phyloP scores from a whole-genome alignment of 1,140 invertebrate species.

The Brachionus asplanchnoidis region DNA sequence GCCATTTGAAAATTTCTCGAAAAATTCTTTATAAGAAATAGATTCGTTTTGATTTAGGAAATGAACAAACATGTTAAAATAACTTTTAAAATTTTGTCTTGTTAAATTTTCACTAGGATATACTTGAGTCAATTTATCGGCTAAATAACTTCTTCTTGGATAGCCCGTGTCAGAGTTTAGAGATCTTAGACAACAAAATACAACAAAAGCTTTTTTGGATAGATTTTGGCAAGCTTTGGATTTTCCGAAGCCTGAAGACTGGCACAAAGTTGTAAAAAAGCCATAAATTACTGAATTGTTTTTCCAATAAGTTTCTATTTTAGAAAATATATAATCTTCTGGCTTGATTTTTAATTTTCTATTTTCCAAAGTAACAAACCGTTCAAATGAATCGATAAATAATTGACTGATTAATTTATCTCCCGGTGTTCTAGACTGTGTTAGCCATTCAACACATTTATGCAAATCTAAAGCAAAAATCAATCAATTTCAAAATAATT shows the following conservation, averaged over 20 bases:
- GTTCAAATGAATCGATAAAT: neutral
- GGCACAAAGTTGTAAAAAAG: neutral
- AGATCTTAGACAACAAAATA: neutral
- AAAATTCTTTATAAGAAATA: neutral
- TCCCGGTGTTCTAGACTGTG: neutral
- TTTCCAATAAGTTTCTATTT: neutral
- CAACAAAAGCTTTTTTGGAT: neutral
- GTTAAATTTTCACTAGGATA: neutral
- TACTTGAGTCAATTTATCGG: neutral
- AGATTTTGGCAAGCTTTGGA: neutral
- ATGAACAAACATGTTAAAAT: constrained; percentile 7
- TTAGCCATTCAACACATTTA: too few species aligned
- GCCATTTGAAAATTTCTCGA: neutral
- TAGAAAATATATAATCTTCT: neutral
- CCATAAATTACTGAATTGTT: neutral
- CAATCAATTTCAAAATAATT: too few species aligned
- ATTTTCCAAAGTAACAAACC: neutral
- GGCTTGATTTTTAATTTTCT: neutral
- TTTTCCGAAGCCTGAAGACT: neutral
- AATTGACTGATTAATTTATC: neutral
- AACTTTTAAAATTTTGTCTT: neutral
- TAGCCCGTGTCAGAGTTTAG: neutral
- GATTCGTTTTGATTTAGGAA: neutral
- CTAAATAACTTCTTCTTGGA: neutral
- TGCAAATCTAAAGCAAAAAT: too few species aligned